phyloP scores from a whole-genome alignment of 2,888 invertebrate species.

The Diadegma fenestrale region DNA sequence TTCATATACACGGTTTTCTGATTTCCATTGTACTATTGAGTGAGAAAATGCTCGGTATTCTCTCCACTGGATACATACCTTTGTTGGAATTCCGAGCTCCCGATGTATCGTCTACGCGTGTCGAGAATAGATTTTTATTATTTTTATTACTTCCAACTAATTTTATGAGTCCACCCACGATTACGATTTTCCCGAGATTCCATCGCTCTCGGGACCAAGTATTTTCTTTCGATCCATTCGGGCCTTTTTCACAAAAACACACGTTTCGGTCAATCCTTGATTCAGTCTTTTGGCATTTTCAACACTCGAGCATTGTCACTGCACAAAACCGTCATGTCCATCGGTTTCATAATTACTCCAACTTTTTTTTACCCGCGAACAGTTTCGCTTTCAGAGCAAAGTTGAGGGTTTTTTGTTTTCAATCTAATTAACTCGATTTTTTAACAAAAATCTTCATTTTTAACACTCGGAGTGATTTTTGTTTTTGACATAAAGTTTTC shows the following conservation, averaged over 20 bases:
- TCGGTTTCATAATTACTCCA: not conserved
- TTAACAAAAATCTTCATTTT: not conserved
- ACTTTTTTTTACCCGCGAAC: not conserved
- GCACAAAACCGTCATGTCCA: not conserved
- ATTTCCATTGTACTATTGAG: conserved; percentile 21
- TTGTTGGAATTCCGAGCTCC: conserved; percentile 68
- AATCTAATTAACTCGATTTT: conserved; percentile 4
- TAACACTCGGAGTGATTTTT: not conserved
- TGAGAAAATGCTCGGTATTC: conserved; percentile 42
- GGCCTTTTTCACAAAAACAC: not conserved
- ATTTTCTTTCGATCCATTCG: conserved; percentile 56
- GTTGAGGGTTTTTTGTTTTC: not conserved
- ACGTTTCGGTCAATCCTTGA: not conserved
- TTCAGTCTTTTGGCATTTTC: conserved; percentile 9
- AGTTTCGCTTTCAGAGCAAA: not conserved
- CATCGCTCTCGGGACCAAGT: conserved; percentile 14
- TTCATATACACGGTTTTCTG: conserved; percentile 23
- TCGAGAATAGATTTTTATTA: conserved; percentile 71
- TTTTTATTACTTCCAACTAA: conserved; percentile 65
- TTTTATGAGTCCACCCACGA: conserved; percentile 37
- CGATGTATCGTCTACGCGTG: conserved; percentile 36
- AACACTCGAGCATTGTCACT: not conserved
- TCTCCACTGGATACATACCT: conserved; percentile 69
- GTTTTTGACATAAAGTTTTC: not conserved
- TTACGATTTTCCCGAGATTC: conserved; percentile 30